Base-by-base conservation (phyloP, 23 tunicate species). In the Ascidia mentula region DNA sequence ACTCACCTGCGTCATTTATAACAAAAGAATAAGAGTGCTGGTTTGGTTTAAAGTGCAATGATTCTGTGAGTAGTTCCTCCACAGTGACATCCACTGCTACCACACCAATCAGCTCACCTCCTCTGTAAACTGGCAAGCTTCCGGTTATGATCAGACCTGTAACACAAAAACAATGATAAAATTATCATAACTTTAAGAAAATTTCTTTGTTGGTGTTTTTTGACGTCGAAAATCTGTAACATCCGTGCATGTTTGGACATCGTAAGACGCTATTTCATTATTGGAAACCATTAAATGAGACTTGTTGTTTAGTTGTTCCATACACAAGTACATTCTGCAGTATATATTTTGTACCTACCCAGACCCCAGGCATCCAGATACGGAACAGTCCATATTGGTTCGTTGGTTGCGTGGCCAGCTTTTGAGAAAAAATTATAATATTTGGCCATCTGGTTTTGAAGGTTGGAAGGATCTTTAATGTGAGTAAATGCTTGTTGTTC, bases 371-470 rank as follows among this genome's bases (percentile, higher is more conserved):
- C 73, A 53, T 86, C 90, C 60, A n/a, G 32, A 37, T 86, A 86
- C 9, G 90, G 90, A 13, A 86, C 26, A 7, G 90, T 82, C 90
- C 90, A 86, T 40, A 72, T 74, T 38, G 84, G 80, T n/a, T 76
- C 80, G 18, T 79, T 45, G 15, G 83, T 46, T 24, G 45, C 53
- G 20, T 33, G 33, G 31, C 46, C 60, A 30, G 36, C 40, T 36
- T 8, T 18, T 34, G 80, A 40, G 59, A 86, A 86, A 59, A 80
- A 86, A 8, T 72, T 79, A 38, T 86, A 86, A 36, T 80, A 86
- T 31, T 71, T 71, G 18, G 79, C 90, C 84, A 86, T 80, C 59
- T 80, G 45, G 37, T 53, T 46, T 0, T 79, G 75, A 26, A 86
- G 74, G 38, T 59, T 37, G 8, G 37, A 30, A 22, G 83, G 82